These are phyloP conservation scores for Tipula confusa DNA, from an alignment of 2,888 invertebrate species.

Conservation along the genomic window DNA sequence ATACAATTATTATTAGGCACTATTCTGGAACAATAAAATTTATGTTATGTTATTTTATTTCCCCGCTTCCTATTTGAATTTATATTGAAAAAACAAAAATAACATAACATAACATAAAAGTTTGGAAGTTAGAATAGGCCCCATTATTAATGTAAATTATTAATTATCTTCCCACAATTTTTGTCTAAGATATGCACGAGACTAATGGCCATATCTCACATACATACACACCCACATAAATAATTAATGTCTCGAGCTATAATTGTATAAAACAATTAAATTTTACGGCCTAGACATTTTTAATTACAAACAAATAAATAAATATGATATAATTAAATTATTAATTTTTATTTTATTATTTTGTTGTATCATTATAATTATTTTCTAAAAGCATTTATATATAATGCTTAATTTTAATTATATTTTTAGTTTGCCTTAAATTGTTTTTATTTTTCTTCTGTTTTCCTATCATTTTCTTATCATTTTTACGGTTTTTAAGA, in stretches of 20 bases:
- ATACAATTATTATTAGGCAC: too few relatives aligned
- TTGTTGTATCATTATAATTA: background rate
- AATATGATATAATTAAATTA: background rate
- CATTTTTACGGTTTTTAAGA: background rate
- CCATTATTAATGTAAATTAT: too few relatives aligned
- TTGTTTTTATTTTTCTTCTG: background rate
- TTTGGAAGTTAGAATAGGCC: too few relatives aligned
- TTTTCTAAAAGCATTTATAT: slow-evolving; percentile 15
- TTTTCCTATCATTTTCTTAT: background rate
- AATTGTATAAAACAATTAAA: background rate
- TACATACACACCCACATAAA: background rate
- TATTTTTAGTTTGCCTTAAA: slow-evolving; percentile 3
- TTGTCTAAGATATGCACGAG: too few relatives aligned
- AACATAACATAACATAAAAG: too few relatives aligned
- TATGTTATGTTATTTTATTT: too few relatives aligned
- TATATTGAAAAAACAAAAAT: too few relatives aligned
- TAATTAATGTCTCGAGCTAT: background rate
- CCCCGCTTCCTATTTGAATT: too few relatives aligned
- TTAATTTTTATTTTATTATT: background rate
- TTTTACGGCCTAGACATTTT: background rate
- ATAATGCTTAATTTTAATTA: slow-evolving; percentile 5
- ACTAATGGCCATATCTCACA: too few relatives aligned
- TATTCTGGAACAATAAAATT: too few relatives aligned
- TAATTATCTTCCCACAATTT: too few relatives aligned
- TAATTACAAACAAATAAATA: slow-evolving; percentile 3